phyloP scores from a whole-genome alignment of 2,113 vertebrate species.

The Sigmodon hispidus region DNA sequence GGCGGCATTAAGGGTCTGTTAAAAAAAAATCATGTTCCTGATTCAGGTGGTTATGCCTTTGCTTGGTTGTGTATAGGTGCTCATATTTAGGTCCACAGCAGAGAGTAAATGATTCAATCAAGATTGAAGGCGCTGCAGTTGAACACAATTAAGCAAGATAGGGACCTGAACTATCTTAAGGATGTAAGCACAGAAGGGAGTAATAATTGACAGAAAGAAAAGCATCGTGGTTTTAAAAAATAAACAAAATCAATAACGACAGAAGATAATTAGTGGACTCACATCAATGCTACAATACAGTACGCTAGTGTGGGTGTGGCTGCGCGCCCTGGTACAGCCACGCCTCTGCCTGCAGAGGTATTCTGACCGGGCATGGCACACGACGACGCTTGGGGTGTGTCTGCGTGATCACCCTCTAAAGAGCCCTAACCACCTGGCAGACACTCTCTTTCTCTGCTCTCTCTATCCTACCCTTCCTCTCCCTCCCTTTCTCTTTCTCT shows the following conservation, averaged over 20 bases:
- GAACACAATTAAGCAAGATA: slow-evolving; percentile 3
- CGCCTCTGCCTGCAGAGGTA: too few species aligned
- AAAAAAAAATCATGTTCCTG: not conserved
- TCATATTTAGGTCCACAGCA: not conserved
- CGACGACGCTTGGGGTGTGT: too few species aligned
- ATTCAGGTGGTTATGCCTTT: not conserved
- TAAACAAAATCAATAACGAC: not conserved
- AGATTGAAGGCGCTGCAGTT: not conserved
- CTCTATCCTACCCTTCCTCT: too few species aligned
- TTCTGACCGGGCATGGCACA: too few species aligned
- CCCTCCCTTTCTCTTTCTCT: too few species aligned
- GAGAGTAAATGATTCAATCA: slow-evolving; percentile 13
- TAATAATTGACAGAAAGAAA: not conserved
- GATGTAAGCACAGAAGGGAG: not conserved
- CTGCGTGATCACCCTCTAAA: too few species aligned
- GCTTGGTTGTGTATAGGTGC: not conserved
- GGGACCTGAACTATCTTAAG: not conserved
- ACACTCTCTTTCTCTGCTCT: too few species aligned
- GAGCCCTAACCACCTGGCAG: too few species aligned
- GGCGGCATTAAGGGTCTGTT: not conserved
- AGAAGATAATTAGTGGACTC: not conserved
- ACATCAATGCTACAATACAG: not conserved
- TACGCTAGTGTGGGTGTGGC: too few species aligned
- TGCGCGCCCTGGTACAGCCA: too few species aligned
- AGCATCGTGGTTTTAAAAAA: not conserved